phyloP scores from a whole-genome alignment of 1,140 invertebrate genomes.

The Onthophagus taurus region DNA sequence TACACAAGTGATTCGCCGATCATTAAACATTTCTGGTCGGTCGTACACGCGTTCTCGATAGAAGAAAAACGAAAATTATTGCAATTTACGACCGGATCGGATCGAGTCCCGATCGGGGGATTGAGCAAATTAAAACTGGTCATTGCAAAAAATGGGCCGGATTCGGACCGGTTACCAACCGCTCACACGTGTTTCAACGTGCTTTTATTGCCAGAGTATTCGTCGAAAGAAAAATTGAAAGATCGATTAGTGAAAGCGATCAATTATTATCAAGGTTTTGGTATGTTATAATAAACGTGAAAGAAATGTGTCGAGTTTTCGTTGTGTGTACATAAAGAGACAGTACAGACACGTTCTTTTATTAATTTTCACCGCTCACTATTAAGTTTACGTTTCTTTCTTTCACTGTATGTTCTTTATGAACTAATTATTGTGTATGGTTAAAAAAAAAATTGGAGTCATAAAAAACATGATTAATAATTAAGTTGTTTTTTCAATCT shows the following conservation, averaged over 20 bases:
- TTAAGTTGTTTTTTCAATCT: too few species aligned
- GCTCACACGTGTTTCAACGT: constrained; percentile 96
- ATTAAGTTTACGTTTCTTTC: too few species aligned
- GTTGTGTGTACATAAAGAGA: background rate
- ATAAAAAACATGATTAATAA: too few species aligned
- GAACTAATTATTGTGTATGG: too few species aligned
- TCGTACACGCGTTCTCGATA: constrained; percentile 75
- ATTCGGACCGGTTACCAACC: constrained; percentile 69
- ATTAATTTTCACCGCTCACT: too few species aligned
- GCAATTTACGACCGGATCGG: constrained; percentile 90
- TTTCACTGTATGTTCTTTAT: too few species aligned
- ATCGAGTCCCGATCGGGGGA: constrained; percentile 88
- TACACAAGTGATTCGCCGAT: constrained; percentile 75
- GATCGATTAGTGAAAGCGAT: constrained; percentile 86
- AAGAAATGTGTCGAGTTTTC: background rate
- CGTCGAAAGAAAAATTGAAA: constrained; percentile 69
- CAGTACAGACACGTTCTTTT: too few species aligned
- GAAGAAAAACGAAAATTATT: constrained; percentile 85
- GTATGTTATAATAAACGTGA: constrained; percentile 57
- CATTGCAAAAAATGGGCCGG: constrained; percentile 67
- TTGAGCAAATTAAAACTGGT: constrained; percentile 80
- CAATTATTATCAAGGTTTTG: constrained; percentile 78
- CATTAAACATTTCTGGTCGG: constrained; percentile 87
- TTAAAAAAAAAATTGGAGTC: too few species aligned
- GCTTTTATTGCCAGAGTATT: constrained; percentile 83